Evolutionary conservation across 1,140 invertebrate genomes (phyloP).

Genomic region (Antheraea pernyi): DNA sequence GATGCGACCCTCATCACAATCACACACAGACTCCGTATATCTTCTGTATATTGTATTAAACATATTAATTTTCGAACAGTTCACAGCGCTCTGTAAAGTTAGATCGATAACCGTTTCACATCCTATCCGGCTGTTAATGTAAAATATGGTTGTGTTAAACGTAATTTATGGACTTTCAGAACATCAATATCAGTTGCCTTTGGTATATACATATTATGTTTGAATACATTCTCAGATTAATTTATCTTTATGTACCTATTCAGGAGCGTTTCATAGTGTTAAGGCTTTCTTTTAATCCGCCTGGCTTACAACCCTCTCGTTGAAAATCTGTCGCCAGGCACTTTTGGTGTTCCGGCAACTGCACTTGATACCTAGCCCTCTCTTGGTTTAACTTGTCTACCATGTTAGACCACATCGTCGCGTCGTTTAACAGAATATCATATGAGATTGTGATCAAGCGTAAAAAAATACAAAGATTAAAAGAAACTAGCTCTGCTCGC

Average conservation of each 20-base stretch:
- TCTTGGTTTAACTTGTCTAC: too few species aligned
- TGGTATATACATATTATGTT: neutral
- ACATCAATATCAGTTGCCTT: neutral
- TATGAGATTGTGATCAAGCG: too few species aligned
- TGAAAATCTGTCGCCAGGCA: too few species aligned
- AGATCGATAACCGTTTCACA: slow-evolving; percentile 20
- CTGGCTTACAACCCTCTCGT: too few species aligned
- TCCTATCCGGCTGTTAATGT: slow-evolving; percentile 11
- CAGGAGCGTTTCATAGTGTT: too few species aligned
- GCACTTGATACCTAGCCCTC: too few species aligned
- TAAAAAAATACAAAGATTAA: too few species aligned
- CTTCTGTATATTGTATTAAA: slow-evolving; percentile 20
- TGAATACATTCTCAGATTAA: neutral
- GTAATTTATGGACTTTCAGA: neutral
- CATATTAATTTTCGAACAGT: slow-evolving; percentile 37
- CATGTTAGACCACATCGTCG: too few species aligned
- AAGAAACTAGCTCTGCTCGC: too few species aligned
- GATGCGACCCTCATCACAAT: slow-evolving; percentile 38
- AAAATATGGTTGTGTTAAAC: neutral
- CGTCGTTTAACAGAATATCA: too few species aligned
- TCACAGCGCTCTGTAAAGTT: slow-evolving; percentile 27
- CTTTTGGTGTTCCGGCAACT: too few species aligned
- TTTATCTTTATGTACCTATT: neutral
- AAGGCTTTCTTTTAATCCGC: too few species aligned
- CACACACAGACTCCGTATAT: slow-evolving; percentile 22